phyloP scores from a whole-genome alignment of 2,888 invertebrate species.

The Tinea trinotella region DNA sequence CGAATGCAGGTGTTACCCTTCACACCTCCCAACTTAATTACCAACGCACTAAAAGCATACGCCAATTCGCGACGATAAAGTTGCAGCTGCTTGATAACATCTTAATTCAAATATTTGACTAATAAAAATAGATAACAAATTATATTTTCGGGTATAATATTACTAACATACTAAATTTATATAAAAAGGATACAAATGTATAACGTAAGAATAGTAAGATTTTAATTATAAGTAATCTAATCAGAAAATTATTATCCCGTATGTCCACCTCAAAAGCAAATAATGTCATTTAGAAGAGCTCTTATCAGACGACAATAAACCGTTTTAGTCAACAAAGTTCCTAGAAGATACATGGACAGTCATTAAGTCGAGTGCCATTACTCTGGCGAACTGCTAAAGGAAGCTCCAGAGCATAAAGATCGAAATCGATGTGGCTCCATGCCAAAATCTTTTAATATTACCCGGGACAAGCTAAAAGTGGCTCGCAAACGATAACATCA shows the following conservation, averaged over 20 bases:
- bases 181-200: too few species aligned
- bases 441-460: slow-evolving; percentile 72
- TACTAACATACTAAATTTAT: too few species aligned
- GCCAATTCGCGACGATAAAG: slow-evolving; percentile 54
- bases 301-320: slow-evolving; percentile 15
- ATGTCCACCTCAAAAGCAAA: too few species aligned
- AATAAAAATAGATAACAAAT: background rate
- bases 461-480: slow-evolving; percentile 60
- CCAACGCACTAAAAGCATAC: slow-evolving; percentile 52
- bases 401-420: slow-evolving; percentile 68
- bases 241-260: too few species aligned
- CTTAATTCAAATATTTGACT: background rate
- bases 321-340: slow-evolving; percentile 33
- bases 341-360: slow-evolving; percentile 59
- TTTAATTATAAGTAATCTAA: too few species aligned
- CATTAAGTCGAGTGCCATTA: slow-evolving; percentile 62
- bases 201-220: too few species aligned
- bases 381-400: slow-evolving; percentile 59
- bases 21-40: slow-evolving; percentile 64
- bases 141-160: too few species aligned
- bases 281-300: background rate
- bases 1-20: slow-evolving; percentile 62
- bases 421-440: slow-evolving; percentile 65
- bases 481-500: slow-evolving; percentile 64
- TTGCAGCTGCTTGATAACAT: slow-evolving; percentile 41